Evolutionary conservation across 2,888 invertebrate species (phyloP), one percentile per base, ranked within the genome.

Genomic region (Monochamus alternatus): DNA sequence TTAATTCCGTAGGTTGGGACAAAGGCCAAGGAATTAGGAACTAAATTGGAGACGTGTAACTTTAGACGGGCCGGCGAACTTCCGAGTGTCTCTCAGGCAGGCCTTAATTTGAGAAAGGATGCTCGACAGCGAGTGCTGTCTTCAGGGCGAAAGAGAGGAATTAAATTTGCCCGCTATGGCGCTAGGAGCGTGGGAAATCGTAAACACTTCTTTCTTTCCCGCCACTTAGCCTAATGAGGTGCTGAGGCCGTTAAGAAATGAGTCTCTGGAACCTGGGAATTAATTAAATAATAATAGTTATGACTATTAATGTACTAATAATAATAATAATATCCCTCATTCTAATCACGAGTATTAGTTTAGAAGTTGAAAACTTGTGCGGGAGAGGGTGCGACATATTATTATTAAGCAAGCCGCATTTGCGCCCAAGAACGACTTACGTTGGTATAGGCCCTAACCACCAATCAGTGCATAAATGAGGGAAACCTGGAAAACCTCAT

Each of bases 41-140:
- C 60, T 73, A 73, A 67, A 73, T 73, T 73, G 73, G 62, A 60
- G 68, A 66, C 67, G 74, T 68, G 74, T 68, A 68, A 74, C 68
- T 74, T 62, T 68, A 74, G 68, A 67, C 65, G 60, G 52, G 69
- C 59, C 10, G 59, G 47, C 66, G 60, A 73, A 66, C 66, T 73
- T 67, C 59, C 22, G 64, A 60, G 51, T 52, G 74, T 52, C 68
- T 74, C 68, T 74, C 62, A 60, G 62, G 63, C 14, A 68, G 55
- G 31, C 68, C 52, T 62, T 68, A 74, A 68, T 66, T 63, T 64
- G 44, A 43, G 32, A 52, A 14, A 68, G 68, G 30, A 66, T 55
- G 32, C 59, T 73, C 66, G 38, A 73, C 60, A 67, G 47, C 22
- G 47, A 30, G 47, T 47, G 14, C 47, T 43, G 62, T 63, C 22